A percentile compares a stretch with the other conserved stretches of the same genome.
Conservation (phyloP, 2,888 invertebrate species). For the Theodoxus fluviatilis region DNA sequence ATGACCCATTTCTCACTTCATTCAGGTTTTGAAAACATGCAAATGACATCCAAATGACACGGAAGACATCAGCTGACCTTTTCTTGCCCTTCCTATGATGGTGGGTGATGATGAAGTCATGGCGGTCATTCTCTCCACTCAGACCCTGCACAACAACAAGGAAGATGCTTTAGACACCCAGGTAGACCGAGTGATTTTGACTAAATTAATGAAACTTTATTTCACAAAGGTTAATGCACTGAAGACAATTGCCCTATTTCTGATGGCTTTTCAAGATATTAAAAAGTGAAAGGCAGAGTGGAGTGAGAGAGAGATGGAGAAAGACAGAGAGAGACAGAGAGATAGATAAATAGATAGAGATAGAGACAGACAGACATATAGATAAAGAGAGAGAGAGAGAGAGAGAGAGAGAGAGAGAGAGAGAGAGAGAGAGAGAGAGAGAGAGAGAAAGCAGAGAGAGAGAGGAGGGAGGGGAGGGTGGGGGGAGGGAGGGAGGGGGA, state of each 20-base stretch:
- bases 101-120: conserved; percentile 50
- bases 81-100: conserved; percentile 29
- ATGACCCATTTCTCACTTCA: neutral
- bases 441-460: neutral
- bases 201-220: no score
- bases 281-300: no score
- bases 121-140: conserved; percentile 48
- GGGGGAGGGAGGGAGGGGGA: no score
- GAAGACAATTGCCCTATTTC: neutral
- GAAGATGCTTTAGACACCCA: neutral
- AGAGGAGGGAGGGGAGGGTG: no score
- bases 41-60: neutral
- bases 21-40: neutral
- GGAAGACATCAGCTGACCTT: conserved; percentile 36
- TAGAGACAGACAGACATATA: no score
- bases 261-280: no score
- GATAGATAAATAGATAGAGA: no score
- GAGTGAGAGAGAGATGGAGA: no score
- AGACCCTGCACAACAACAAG: conserved; percentile 48
- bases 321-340: no score
- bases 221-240: no score
- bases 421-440: neutral
- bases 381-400: no score
- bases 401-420: no score
- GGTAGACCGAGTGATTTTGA: neutral